Base-by-base conservation (phyloP, 2,888 invertebrate genomes). In the Ophraella communa region DNA sequence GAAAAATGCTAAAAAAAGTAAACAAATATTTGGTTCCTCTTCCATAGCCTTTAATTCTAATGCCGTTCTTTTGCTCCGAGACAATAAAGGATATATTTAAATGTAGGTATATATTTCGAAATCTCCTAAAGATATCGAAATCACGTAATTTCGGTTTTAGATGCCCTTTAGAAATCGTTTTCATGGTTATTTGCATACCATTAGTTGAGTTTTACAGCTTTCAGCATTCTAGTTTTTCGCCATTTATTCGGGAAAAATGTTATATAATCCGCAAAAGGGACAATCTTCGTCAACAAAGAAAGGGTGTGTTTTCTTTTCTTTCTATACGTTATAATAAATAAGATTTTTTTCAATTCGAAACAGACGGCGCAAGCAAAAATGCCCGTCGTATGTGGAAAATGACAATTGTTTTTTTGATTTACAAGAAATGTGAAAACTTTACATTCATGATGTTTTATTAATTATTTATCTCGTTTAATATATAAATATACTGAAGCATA, bases 101-200 rank as follows among this genome's bases (percentile, higher is more conserved):
- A n/a, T n/a, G n/a, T n/a, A n/a, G n/a, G n/a, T n/a, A n/a, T n/a
- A 17, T 14, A 17, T 30, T 30, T 30, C 8, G 8, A 27, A 27
- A 51, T 51, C 49, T 51, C n/a, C 8, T 21, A 24, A 18, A 51
- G 27, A 27, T 51, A 27, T 51, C 49, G 49, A 51, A 51, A 51
- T 27, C 49, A 17, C 27, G 7, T 51, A 24, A 51, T 27, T 51
- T 27, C 27, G 17, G 49, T 27, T 51, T 51, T 17, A 27, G 27
- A 24, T 17, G 49, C 17, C 49, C 49, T 51, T 51, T 51, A 8
- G 49, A 51, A 51, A 51, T 51, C 49, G 49, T 51, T 51, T 24
- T 51, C 14, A 24, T 30, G 49, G 27, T 51, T 51, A 51, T 51
- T 51, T 51, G 27, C 49, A 51, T 51, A 51, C 49, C 49, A 27